Evolutionary conservation across 2,797 vertebrate species (phyloP).

Genomic region (Oreochromis grahami): DNA sequence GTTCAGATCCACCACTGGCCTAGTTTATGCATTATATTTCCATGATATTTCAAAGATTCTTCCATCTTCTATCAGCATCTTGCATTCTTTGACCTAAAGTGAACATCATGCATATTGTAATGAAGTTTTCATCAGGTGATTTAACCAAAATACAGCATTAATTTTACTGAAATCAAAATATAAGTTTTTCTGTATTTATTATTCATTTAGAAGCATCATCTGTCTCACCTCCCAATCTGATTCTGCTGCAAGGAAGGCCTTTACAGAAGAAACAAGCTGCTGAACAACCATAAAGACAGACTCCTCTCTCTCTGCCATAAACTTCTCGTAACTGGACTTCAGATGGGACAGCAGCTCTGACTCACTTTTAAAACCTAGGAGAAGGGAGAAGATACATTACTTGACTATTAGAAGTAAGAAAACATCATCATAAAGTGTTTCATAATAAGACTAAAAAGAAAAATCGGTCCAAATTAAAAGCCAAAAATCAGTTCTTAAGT

Average conservation of each 20-base stretch:
- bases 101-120: neutral
- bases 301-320: slow-evolving; percentile 63
- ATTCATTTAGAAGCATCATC: neutral
- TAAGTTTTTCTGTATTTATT: neutral
- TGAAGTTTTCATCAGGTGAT: neutral
- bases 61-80: neutral
- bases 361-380: slow-evolving; percentile 83
- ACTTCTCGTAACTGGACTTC: slow-evolving; percentile 77
- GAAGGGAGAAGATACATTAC: neutral
- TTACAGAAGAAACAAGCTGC: slow-evolving; percentile 77
- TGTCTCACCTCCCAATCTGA: slow-evolving; percentile 76
- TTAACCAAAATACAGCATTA: neutral
- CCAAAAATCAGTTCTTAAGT: neutral
- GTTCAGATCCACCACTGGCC: neutral
- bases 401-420: neutral
- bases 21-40: neutral
- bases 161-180: neutral
- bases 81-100: neutral
- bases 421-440: neutral
- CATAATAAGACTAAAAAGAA: neutral
- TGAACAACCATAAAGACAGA: slow-evolving; percentile 66
- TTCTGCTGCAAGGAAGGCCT: slow-evolving; percentile 71
- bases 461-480: neutral
- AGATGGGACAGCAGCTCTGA: slow-evolving; percentile 83
- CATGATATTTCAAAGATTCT: neutral